phyloP scores from a whole-genome alignment of 1,140 invertebrate genomes.

The Apis florea region DNA sequence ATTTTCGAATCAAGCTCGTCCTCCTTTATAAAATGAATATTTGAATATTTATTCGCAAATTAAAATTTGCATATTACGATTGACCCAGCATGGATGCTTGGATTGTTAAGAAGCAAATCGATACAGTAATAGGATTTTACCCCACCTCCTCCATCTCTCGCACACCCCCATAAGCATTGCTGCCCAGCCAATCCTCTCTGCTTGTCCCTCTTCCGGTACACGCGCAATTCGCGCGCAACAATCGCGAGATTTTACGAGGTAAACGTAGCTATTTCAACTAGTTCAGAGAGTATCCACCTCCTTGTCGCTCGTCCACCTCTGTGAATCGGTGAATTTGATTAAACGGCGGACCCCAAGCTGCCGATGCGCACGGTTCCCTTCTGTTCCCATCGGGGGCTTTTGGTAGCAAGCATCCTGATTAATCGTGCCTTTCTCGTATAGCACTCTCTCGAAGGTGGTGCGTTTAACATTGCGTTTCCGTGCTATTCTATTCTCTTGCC shows the following conservation, averaged over 20 bases:
- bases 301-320: constrained; percentile 13
- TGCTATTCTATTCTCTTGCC: too few species aligned
- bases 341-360: constrained; percentile 10
- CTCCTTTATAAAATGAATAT: too few species aligned
- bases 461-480: neutral
- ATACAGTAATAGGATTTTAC: neutral
- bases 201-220: neutral
- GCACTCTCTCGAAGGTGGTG: too few species aligned
- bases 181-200: too few species aligned
- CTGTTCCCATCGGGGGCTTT: neutral
- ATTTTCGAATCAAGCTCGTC: too few species aligned
- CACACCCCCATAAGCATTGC: too few species aligned
- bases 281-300: neutral
- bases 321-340: constrained; percentile 40
- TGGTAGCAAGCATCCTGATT: constrained; percentile 27
- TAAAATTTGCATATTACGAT: too few species aligned
- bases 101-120: too few species aligned
- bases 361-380: too few species aligned
- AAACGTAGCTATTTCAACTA: constrained; percentile 18
- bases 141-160: constrained; percentile 6
- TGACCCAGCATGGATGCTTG: too few species aligned
- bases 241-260: constrained; percentile 23
- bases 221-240: neutral
- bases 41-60: too few species aligned
- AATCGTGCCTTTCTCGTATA: constrained; percentile 7